Base-by-base conservation (phyloP, 64 coral and sea anemone species). In the Pocillopora damicornis region DNA sequence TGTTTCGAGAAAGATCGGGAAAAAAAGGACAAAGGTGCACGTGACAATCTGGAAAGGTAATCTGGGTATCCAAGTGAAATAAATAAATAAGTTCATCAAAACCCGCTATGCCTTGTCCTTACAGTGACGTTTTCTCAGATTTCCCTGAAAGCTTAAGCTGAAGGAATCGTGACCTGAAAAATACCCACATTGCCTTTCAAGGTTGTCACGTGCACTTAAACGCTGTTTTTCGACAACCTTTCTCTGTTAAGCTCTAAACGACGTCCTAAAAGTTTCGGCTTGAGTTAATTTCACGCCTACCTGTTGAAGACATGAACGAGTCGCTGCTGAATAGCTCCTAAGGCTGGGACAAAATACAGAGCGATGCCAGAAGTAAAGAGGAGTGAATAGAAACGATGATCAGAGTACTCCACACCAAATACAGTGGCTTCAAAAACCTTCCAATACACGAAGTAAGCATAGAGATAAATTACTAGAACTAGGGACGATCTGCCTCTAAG, bases 231-330 rank as follows among this genome's bases (percentile, higher is more conserved):
- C 16, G 12, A 63, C 16, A 8, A 30, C 30, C 30, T 30, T 30
- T 30, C 30, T 30, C 30, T 30, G 30, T 30, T 30, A 30, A 30
- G 30, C 30, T 30, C 0, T 30, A 30, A 8, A 13, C 4, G 61
- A 17, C 4, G 16, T 63, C 1, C 1, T 63, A 63, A 13, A 17
- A 17, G n/a, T 25, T 25, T 26, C 25, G 10, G 25, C 67, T 20
- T 23, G 20, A 11, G 67, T 37, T 11, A 60, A 58, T 81, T 37
- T 15, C 23, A 17, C 12, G 75, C 77, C 51, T 83, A 93, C 91
- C 91, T 74, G 61, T 93, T 93, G 37, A 83, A 93, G 11, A 88
- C 61, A 18, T 93, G 77, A 34, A 93, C 73, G 36, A 93, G 75
- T 17, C 91, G 78, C 38, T 93, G 91, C 15, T 93, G 91, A 25